Evolutionary conservation across 2,888 invertebrate genomes (phyloP), one percentile per base, ranked within the genome.

Genomic region (Dicranocentrus wangi): DNA sequence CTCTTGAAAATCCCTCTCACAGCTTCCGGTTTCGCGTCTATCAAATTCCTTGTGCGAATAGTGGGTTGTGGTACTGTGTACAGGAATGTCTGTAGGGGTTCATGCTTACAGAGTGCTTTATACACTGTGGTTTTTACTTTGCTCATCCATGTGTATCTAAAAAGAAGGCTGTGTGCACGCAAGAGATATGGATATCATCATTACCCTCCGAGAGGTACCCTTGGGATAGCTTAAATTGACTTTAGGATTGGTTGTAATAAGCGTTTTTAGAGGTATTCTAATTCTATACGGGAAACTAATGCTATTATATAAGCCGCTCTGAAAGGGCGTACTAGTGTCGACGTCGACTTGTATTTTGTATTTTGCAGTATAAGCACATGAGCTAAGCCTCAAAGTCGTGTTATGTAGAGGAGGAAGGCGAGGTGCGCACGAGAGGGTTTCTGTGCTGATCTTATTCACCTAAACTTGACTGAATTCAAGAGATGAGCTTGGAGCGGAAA

Each of bases 151-250:
- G 65, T 65, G 73, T 55, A 42, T 25, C 5, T 65, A 28, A 39
- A 65, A 65, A 65, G 32, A 17, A 19, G 39, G 21, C 23, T n/a
- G 66, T 58, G 63, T 71, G 60, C 27, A 58, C 47, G 21, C 43
- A 68, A 58, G 43, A 60, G 76, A 76, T 76, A 76, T 47, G 76
- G 23, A 76, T 68, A 60, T 76, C 27, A 68, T 68, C 76, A 60
- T 76, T 39, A 58, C 51, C 17, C n/a, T 10, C 25, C 25, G 27
- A 68, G 28, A 25, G 60, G 58, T 28, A 60, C 68, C 68, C 76
- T 66, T 68, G 76, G 66, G 68, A 68, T 68, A 76, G 68, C 76
- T 76, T 76, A 76, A 76, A 76, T 76, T 76, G 76, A 76, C 76
- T 76, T 73, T 76, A 47, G 76, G 58, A 76, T 60, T 32, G 58